A percentile compares a stretch with the other conserved stretches of the same genome.
These are phyloP conservation scores for Columba guinea DNA, from an alignment of 2,797 vertebrate species.

Conservation along the genomic window DNA sequence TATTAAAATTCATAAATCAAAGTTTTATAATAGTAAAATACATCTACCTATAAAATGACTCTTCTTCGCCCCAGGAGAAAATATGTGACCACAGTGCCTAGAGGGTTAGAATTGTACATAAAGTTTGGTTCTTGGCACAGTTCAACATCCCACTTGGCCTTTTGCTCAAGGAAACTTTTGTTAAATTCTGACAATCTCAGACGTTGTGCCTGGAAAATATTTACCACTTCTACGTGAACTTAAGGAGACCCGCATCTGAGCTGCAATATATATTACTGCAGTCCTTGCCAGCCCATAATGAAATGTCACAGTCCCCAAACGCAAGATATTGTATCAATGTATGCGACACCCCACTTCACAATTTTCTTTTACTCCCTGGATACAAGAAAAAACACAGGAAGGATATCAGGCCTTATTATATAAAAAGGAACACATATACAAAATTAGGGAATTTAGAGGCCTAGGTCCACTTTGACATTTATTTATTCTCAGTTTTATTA, in stretches of 20 bases:
- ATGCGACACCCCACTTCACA: background rate
- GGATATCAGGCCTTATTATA: background rate
- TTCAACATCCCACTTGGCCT: conserved; percentile 10
- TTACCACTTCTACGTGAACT: background rate
- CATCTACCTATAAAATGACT: background rate
- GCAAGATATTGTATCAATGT: background rate
- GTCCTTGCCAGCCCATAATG: background rate
- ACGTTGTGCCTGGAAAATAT: background rate
- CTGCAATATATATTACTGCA: background rate
- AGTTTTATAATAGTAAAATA: background rate
- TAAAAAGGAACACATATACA: fast-evolving
- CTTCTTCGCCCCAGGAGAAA: background rate
- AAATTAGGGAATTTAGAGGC: background rate
- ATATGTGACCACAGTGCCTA: background rate
- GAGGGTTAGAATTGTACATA: background rate
- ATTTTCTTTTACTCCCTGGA: background rate
- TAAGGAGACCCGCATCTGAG: background rate
- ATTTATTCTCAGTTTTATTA: background rate
- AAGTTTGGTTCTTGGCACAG: background rate
- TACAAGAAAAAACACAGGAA: background rate
- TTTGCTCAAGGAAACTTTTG: conserved; percentile 7
- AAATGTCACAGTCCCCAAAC: background rate
- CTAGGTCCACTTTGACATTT: background rate
- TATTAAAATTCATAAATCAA: conserved; percentile 29
- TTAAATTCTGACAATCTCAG: background rate